Evolutionary conservation across 2,888 invertebrate species (phyloP).

Genomic region (Malthinus seriepunctatus): DNA sequence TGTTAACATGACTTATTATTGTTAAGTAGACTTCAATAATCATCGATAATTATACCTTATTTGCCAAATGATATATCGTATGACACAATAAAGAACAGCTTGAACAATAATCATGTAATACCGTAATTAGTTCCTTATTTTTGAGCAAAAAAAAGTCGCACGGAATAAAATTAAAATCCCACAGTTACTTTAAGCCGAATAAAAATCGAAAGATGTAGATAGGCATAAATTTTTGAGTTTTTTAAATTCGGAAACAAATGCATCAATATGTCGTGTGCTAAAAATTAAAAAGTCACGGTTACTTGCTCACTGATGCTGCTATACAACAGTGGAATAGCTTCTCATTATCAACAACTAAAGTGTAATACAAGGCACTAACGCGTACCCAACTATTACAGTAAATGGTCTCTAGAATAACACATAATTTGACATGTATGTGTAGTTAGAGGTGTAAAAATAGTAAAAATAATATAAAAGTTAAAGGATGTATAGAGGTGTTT

Average conservation of each 20-base stretch:
- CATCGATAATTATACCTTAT: constrained; percentile 37
- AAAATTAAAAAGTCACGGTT: constrained; percentile 46
- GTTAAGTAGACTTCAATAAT: constrained; percentile 37
- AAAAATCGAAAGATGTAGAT: too few species aligned
- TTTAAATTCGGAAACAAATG: too few species aligned
- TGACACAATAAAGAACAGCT: constrained; percentile 39
- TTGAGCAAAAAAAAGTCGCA: too few species aligned
- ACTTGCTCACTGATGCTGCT: constrained; percentile 36
- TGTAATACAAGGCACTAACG: constrained; percentile 26
- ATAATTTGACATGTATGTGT: constrained; percentile 23
- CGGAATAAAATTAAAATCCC: too few species aligned
- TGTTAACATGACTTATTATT: too few species aligned
- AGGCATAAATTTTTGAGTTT: too few species aligned
- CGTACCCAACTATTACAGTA: constrained; percentile 26
- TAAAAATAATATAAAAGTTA: constrained; percentile 17
- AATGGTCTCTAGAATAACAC: constrained; percentile 28
- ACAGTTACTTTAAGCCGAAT: too few species aligned
- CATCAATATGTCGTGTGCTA: constrained; percentile 34
- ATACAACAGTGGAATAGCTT: constrained; percentile 18
- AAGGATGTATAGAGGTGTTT: constrained; percentile 35
- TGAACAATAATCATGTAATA: not conserved
- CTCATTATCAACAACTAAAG: constrained; percentile 27
- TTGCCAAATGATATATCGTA: constrained; percentile 43
- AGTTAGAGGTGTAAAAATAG: constrained; percentile 24
- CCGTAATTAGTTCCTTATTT: too few species aligned